Evolutionary conservation across 2,888 invertebrate genomes (phyloP).

Genomic region (Gymnosoma rotundatum): DNA sequence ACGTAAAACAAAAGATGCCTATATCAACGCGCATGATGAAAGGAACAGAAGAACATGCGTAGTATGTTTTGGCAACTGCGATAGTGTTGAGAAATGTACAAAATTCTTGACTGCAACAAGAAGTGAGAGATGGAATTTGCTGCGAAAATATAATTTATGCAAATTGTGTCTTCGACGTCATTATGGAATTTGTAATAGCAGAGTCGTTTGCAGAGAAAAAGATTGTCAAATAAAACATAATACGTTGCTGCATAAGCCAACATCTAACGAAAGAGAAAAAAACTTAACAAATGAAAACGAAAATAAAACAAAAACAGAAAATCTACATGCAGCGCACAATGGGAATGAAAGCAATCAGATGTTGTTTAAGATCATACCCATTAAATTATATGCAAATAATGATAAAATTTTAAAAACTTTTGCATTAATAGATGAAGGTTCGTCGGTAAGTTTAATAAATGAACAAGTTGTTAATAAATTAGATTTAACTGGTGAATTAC

Average conservation of each 20-base stretch:
- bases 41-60: neutral
- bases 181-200: constrained; percentile 2
- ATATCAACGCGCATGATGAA: neutral
- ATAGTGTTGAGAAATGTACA: neutral
- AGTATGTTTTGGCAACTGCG: neutral
- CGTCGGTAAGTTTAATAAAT: constrained; percentile 62
- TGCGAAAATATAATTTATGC: neutral
- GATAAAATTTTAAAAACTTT: constrained; percentile 57
- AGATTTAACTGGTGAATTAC: constrained; percentile 6
- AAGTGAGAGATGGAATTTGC: neutral
- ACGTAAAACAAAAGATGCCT: neutral
- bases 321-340: constrained; percentile 25
- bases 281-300: neutral
- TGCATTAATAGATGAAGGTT: constrained; percentile 53
- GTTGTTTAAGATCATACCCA: constrained; percentile 51
- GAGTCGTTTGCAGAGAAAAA: neutral
- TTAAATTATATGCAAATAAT: constrained; percentile 30
- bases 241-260: neutral
- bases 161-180: neutral
- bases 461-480: constrained; percentile 46
- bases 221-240: constrained; percentile 2
- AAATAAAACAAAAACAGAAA: neutral
- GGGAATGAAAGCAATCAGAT: constrained; percentile 5
- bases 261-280: neutral
- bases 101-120: neutral